Evolutionary conservation across 2,888 invertebrate species (phyloP).

Genomic region (Proisotoma minuta): DNA sequence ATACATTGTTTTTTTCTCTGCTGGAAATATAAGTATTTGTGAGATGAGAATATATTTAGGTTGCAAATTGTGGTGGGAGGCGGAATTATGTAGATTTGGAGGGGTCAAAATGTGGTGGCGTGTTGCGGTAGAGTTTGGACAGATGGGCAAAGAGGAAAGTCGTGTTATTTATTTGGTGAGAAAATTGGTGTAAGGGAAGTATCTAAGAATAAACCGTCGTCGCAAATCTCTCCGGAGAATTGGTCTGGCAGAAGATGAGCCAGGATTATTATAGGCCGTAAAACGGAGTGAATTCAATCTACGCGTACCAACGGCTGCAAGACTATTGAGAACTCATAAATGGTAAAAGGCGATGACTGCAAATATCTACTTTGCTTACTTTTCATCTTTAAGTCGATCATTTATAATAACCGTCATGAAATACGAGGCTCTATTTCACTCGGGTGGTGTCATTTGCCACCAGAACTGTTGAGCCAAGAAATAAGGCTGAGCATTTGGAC

Average conservation of each 20-base stretch:
- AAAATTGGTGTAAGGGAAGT: slow-evolving; percentile 44
- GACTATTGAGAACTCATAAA: neutral
- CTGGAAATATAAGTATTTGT: too few species aligned
- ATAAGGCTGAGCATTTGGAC: too few species aligned
- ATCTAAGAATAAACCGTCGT: slow-evolving; percentile 46
- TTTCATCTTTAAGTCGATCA: slow-evolving; percentile 7
- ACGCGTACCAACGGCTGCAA: neutral
- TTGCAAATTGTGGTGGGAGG: too few species aligned
- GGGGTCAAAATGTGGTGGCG: too few species aligned
- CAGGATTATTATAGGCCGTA: neutral
- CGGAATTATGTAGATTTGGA: too few species aligned
- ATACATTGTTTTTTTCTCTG: too few species aligned
- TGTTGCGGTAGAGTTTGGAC: neutral
- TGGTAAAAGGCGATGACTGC: slow-evolving; percentile 7
- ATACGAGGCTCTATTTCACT: neutral
- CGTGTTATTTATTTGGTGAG: slow-evolving; percentile 46
- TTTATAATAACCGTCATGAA: slow-evolving; percentile 15
- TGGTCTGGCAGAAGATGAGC: slow-evolving; percentile 8
- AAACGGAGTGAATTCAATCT: neutral
- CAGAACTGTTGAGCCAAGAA: slow-evolving; percentile 2
- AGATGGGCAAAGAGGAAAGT: slow-evolving; percentile 45
- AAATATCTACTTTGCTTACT: slow-evolving; percentile 9
- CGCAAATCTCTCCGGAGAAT: slow-evolving; percentile 43
- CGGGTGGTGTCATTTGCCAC: neutral
- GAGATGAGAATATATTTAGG: too few species aligned